A percentile compares a stretch with the other conserved stretches of the same genome.
These are phyloP conservation scores for Ferdinandea cuprea DNA, from an alignment of 2,888 invertebrate genomes.

Conservation along the genomic window DNA sequence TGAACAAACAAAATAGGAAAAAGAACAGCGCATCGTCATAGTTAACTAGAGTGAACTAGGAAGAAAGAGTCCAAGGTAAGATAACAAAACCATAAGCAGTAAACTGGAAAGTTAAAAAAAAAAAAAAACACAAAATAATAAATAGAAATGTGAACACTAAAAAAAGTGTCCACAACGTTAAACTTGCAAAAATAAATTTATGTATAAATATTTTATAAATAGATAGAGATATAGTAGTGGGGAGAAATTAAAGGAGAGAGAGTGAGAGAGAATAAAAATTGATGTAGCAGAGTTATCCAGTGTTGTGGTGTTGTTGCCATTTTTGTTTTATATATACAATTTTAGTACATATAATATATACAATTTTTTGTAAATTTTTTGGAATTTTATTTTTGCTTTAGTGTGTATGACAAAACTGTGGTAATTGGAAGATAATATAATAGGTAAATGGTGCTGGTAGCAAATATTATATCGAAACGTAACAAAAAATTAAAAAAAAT, in stretches of 20 bases:
- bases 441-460: neutral
- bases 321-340: too few species aligned
- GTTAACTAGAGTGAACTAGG: constrained; percentile 30
- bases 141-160: constrained; percentile 10
- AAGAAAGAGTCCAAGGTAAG: constrained; percentile 12
- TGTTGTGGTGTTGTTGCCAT: constrained; percentile 72
- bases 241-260: constrained; percentile 18
- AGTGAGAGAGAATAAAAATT: constrained; percentile 24
- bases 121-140: constrained; percentile 3
- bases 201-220: neutral
- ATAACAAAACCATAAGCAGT: constrained; percentile 4
- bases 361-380: constrained; percentile 15
- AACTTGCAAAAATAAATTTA: constrained; percentile 20
- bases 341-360: too few species aligned
- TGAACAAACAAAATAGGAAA: constrained; percentile 26
- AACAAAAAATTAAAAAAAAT: neutral
- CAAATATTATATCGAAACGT: too few species aligned
- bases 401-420: constrained; percentile 7
- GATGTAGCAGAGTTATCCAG: constrained; percentile 61
- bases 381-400: neutral
- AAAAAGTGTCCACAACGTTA: constrained; percentile 14
- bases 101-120: neutral
- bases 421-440: too few species aligned
- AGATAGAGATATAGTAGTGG: constrained; percentile 32
- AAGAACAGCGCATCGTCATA: constrained; percentile 24